These are phyloP conservation scores for Cynaeus angustus DNA, from an alignment of 2,888 invertebrate species.

Conservation along the genomic window DNA sequence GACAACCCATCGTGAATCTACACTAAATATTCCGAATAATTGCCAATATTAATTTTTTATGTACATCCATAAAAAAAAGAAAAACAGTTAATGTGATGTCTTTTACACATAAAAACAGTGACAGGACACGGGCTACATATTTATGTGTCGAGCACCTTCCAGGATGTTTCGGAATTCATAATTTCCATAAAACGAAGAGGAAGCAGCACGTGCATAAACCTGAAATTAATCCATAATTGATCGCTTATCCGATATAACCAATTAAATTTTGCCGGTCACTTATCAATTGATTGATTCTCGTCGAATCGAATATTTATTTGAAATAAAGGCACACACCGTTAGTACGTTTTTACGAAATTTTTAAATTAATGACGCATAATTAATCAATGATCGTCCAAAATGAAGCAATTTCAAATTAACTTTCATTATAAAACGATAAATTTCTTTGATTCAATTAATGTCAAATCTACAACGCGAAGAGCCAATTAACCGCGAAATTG, in stretches of 20 bases:
- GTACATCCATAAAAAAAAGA: background rate
- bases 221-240: constrained; percentile 31
- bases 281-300: constrained; percentile 31
- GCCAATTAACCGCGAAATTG: constrained; percentile 32
- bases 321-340: constrained; percentile 15
- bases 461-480: constrained; percentile 31
- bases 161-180: constrained; percentile 38
- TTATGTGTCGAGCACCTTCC: constrained; percentile 24
- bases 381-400: too few relatives aligned
- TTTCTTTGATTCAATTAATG: constrained; percentile 43
- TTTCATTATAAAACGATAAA: constrained; percentile 46
- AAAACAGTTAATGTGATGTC: constrained; percentile 7
- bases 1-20: constrained; percentile 32
- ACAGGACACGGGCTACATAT: constrained; percentile 23
- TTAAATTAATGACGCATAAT: constrained; percentile 28
- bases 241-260: constrained; percentile 28
- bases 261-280: constrained; percentile 20
- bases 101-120: constrained; percentile 7
- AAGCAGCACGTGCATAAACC: constrained; percentile 38
- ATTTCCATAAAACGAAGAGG: constrained; percentile 27
- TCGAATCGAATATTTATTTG: constrained; percentile 7
- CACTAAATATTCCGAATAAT: constrained; percentile 10
- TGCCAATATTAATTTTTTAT: too few relatives aligned
- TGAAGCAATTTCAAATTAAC: constrained; percentile 27
- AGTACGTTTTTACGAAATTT: constrained; percentile 33